phyloP scores from a whole-genome alignment of 2,113 vertebrate genomes.

The Epinephelus lanceolatus region DNA sequence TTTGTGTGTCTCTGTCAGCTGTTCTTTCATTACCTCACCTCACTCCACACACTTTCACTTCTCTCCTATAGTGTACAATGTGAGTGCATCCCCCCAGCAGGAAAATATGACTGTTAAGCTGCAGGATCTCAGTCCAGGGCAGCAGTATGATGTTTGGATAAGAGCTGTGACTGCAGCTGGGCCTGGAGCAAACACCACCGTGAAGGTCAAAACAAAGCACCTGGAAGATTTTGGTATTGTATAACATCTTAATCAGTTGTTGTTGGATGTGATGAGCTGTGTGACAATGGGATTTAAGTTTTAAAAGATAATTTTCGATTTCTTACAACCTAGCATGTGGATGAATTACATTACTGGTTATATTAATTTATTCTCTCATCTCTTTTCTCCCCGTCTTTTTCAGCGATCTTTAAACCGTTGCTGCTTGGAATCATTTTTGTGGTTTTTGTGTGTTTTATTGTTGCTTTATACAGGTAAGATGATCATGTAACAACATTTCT shows the following conservation, averaged over 20 bases:
- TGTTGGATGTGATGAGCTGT: neutral
- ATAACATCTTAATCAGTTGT: neutral
- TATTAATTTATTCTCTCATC: neutral
- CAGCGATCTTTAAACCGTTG: neutral
- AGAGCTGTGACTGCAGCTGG: constrained; percentile 75
- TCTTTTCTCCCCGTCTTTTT: constrained; percentile 9
- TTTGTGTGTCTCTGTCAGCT: neutral
- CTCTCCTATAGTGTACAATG: constrained; percentile 59
- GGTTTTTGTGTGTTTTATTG: rapidly evolving
- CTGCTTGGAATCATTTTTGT: rapidly evolving
- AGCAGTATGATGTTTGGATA: constrained; percentile 74
- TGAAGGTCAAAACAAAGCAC: constrained; percentile 52
- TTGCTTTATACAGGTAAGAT: constrained; percentile 46
- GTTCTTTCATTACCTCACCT: neutral
- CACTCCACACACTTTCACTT: neutral
- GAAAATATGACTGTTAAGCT: constrained; percentile 23
- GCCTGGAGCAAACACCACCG: constrained; percentile 47
- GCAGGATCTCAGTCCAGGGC: constrained; percentile 44
- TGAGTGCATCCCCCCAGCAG: constrained; percentile 44
- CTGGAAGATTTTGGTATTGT: constrained; percentile 19
- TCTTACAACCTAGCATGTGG: neutral
- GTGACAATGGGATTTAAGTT: neutral
- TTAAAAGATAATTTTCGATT: neutral
- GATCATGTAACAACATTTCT: neutral
- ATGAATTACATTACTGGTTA: neutral